phyloP scores from a whole-genome alignment of 1,140 invertebrate species.

The Bombus waltoni region DNA sequence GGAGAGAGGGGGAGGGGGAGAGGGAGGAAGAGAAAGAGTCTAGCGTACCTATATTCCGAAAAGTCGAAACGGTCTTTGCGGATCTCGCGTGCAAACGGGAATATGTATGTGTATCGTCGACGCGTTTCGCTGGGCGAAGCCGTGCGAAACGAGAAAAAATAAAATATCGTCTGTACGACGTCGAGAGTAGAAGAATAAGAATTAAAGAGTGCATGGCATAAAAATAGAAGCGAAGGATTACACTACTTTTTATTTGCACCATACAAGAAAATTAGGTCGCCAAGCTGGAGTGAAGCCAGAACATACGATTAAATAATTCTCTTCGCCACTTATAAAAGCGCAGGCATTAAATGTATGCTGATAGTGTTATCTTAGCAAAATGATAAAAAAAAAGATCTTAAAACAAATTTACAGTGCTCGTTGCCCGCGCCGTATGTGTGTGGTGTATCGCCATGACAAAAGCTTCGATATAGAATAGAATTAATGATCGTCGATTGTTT shows the following conservation, averaged over 20 bases:
- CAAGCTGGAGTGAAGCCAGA: slow-evolving; percentile 78
- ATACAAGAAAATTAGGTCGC: slow-evolving; percentile 80
- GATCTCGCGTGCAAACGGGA: background rate
- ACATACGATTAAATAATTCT: slow-evolving; percentile 83
- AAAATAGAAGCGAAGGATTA: slow-evolving; percentile 47
- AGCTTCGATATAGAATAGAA: slow-evolving; percentile 39
- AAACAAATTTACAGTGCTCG: slow-evolving; percentile 73
- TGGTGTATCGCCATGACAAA: slow-evolving; percentile 20
- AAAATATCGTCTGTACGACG: background rate
- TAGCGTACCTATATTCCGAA: background rate
- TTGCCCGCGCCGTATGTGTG: slow-evolving; percentile 27
- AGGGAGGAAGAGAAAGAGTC: background rate
- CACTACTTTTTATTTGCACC: slow-evolving; percentile 58
- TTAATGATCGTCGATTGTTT: slow-evolving; percentile 40
- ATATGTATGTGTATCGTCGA: background rate
- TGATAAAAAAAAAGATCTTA: slow-evolving; percentile 79
- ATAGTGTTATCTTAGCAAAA: slow-evolving; percentile 81
- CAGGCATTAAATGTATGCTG: slow-evolving; percentile 82
- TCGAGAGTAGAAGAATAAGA: slow-evolving; percentile 29
- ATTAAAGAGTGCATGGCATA: slow-evolving; percentile 43
- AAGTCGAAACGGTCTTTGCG: background rate
- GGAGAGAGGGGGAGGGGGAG: too few relatives aligned
- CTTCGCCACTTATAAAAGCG: slow-evolving; percentile 81
- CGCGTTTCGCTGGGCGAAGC: background rate
- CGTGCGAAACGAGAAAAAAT: background rate